Evolutionary conservation across 2,888 invertebrate genomes (phyloP).

Genomic region (Drosophila acutilabella): DNA sequence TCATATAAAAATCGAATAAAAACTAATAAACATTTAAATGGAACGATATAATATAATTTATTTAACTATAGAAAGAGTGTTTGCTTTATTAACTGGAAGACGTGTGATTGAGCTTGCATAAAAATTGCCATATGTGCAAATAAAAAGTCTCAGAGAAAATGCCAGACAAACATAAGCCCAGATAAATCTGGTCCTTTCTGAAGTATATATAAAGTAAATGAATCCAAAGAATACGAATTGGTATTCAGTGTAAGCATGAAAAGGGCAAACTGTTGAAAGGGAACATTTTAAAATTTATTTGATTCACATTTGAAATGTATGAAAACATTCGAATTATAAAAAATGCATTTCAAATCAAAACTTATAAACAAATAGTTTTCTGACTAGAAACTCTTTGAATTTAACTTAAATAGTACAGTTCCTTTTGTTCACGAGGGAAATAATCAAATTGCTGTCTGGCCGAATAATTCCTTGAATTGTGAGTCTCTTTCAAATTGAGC

Average conservation of each 20-base stretch:
- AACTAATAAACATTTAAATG: constrained; percentile 33
- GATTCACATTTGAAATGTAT: background rate
- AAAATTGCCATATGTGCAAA: background rate
- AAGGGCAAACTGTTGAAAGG: background rate
- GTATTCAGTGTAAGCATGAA: background rate
- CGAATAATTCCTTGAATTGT: background rate
- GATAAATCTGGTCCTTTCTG: background rate
- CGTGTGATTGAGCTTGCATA: background rate
- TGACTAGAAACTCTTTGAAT: background rate
- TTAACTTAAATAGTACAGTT: background rate
- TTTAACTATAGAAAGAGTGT: constrained; percentile 1
- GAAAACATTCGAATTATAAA: background rate
- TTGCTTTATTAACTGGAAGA: constrained; percentile 43
- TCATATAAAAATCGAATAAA: constrained; percentile 44
- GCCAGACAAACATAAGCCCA: background rate
- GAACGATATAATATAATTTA: constrained; percentile 6
- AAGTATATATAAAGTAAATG: background rate
- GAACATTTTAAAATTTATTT: background rate
- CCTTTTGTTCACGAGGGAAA: background rate
- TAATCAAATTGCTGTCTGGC: constrained; percentile 31
- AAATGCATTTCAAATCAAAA: background rate
- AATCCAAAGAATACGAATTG: background rate
- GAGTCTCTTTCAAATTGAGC: constrained; percentile 15
- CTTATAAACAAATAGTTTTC: background rate
- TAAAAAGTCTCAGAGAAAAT: background rate